Evolutionary conservation across 2,888 invertebrate genomes (phyloP), one percentile per base, ranked within the genome.

Genomic region (Ophioninae sp.): DNA sequence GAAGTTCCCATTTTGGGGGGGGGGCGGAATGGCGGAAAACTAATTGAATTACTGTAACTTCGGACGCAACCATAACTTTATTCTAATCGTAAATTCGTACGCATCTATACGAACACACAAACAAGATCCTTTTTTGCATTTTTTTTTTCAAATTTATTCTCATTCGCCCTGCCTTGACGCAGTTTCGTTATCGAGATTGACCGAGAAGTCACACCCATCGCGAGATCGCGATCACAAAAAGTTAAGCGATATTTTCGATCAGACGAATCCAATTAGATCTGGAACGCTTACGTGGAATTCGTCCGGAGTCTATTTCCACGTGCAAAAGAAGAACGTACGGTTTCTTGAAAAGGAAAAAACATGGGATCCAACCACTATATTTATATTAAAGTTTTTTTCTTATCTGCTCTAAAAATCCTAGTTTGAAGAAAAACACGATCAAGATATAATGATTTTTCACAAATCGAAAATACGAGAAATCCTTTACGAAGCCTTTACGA

Each of bases 31-130:
- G 76, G 39, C 75, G 67, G 87, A 88, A 88, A 88, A 88, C 86
- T 86, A 87, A 88, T 87, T 86, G 86, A 85, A 88, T 88, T 85
- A 85, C 44, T 13, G 44, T 51, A 65, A 51, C 51, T 56, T 77
- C 76, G 68, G 64, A 65, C 85, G 79, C 83, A 44, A 82, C 87
- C 88, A 88, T 87, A 88, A 88, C 58, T 68, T 74, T 68, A 88
- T 88, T 88, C 85, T 86, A 87, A 88, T 88, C 73, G 56, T 30
- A 41, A 56, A 56, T 22, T 44, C 44, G 44, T 10, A 44, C n/a
- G 85, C 86, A 88, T 87, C 65, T 61, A 58, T 23, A 63, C 61
- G 58, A 9, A 44, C 41, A 64, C 7, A 41, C 20, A 41, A 2
- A 20, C 2, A 56, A 10, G 56, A 61, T 22, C 41, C 9, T 44